Base-by-base conservation (phyloP, 2,113 vertebrate genomes). In the Corythaeola cristata region DNA sequence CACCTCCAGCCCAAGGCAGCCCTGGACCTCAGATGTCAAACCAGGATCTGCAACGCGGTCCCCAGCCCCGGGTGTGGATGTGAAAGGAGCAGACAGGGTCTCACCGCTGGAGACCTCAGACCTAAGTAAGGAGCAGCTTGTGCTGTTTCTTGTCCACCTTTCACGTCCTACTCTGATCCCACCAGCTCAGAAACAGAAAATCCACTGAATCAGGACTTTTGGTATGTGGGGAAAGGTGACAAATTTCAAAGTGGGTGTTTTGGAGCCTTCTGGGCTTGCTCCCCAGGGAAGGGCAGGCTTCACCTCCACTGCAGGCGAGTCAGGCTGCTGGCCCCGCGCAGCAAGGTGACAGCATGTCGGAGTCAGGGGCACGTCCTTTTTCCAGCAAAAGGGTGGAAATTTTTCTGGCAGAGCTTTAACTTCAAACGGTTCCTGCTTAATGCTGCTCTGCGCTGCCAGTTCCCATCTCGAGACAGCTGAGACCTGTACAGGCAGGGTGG, bases 11-110 rank as follows among this genome's bases (percentile, higher is more conserved):
- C 5, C 15, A 67, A 82, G 52, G n/a, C 72, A 85, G 77, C 88
- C 74, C 74, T 0, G 1, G n/a, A 68, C 11, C n/a, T 47, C 9
- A 2, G 12, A 1, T 0, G 17, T 10, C 33, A 5, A 81, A 58
- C 24, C 45, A 20, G 2, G 13, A 53, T 30, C 73, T n/a, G 59
- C 74, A 41, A 32, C 52, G 11, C 1, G 4, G 33, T 35, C 66
- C 47, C 23, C 30, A 1, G 7, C 63, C 49, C 83, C 0, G 1
- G 33, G 52, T 11, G 41, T 0, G 3, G 74, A 17, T 18, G 32
- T 2, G 0, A 15, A 49, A 83, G 49, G 33, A 95, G 80, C 69
- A 26, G 10, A 10, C 47, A 41, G 37, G 2, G 26, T 39, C 58
- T 60, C 81, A 45, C 44, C 2, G 7, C 47, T 37, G 52, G 69